Conservation (phyloP, 2,113 vertebrate species). For the Perognathus longimembris region DNA sequence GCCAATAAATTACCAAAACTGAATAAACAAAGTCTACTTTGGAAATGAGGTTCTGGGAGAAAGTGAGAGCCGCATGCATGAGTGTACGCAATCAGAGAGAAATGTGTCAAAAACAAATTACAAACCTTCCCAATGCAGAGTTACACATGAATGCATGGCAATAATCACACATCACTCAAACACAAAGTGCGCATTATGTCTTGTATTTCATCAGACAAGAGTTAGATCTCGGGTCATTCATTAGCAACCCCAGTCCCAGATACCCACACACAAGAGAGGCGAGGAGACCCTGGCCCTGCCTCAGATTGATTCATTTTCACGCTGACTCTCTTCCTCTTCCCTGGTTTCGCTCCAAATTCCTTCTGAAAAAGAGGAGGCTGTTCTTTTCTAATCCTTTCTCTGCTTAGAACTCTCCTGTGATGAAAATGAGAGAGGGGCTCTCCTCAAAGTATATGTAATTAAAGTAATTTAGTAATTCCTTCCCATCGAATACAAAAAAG, state of each 20-base stretch:
- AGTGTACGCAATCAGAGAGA: slow-evolving; percentile 62
- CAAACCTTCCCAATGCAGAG: slow-evolving; percentile 59
- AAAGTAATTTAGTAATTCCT: slow-evolving; percentile 75
- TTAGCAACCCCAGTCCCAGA: not conserved
- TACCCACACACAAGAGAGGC: not conserved
- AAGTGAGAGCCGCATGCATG: slow-evolving; percentile 27
- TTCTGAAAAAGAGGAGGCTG: not conserved
- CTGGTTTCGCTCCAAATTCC: not conserved
- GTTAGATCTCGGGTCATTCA: slow-evolving; percentile 42
- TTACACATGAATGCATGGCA: slow-evolving; percentile 69
- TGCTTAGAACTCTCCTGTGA: slow-evolving; percentile 77
- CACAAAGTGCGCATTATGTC: slow-evolving; percentile 2
- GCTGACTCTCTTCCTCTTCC: not conserved
- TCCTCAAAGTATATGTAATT: slow-evolving; percentile 74
- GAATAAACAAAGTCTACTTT: slow-evolving; percentile 34
- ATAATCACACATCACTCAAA: slow-evolving; percentile 69
- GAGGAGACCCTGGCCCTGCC: not conserved
- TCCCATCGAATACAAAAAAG: slow-evolving; percentile 66
- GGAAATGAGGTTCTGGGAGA: slow-evolving; percentile 66
- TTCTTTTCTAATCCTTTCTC: slow-evolving; percentile 62
- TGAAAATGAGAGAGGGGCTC: slow-evolving; percentile 64
- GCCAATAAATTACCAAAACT: slow-evolving; percentile 50
- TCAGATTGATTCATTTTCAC: not conserved
- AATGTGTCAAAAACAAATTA: slow-evolving; percentile 81
- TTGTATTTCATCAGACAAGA: slow-evolving; percentile 74